phyloP scores from a whole-genome alignment of 2,113 vertebrate genomes.

The Oncorhynchus gorbuscha region DNA sequence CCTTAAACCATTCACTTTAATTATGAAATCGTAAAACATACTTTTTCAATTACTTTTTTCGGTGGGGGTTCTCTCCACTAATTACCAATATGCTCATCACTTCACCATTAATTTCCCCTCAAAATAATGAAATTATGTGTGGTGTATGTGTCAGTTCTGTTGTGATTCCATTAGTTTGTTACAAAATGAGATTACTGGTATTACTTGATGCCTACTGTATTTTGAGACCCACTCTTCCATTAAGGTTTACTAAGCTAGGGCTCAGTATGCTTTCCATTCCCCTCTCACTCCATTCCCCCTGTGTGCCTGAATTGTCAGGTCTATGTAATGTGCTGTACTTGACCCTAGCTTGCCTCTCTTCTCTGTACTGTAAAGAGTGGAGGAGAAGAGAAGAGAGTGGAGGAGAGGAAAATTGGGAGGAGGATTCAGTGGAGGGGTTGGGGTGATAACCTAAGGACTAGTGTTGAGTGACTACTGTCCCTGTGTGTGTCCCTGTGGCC shows the following conservation, averaged over 20 bases:
- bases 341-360: too few relatives aligned
- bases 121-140: background rate
- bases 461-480: too few relatives aligned
- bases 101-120: background rate
- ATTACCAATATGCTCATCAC: background rate
- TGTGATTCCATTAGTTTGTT: background rate
- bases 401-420: too few relatives aligned
- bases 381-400: too few relatives aligned
- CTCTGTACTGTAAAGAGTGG: too few relatives aligned
- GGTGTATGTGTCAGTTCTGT: background rate
- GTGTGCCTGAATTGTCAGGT: background rate
- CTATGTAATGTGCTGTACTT: background rate
- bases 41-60: conserved; percentile 21
- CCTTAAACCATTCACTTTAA: conserved; percentile 17
- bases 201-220: background rate
- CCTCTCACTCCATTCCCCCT: background rate
- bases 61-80: background rate
- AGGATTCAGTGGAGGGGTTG: too few relatives aligned
- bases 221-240: background rate
- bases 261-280: background rate
- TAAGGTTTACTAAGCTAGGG: background rate
- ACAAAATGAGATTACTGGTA: background rate
- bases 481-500: conserved; percentile 7
- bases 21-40: conserved; percentile 27
- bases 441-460: too few relatives aligned